Conservation (phyloP, 2,888 invertebrate genomes). For the Aphelenchoides bicaudatus region DNA sequence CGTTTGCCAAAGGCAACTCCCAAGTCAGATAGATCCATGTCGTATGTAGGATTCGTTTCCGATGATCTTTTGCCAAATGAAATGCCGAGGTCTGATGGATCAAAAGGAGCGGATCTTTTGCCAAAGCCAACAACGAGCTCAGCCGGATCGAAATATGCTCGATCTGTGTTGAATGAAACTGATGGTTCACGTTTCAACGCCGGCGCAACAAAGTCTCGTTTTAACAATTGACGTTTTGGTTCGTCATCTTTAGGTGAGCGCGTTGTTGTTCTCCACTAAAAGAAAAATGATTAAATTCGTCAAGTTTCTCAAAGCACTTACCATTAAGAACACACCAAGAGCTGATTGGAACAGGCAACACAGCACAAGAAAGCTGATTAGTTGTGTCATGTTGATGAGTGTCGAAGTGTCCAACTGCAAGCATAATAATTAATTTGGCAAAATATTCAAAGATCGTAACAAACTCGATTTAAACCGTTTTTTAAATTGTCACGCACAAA, state of each 20-base stretch:
- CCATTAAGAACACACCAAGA: neutral
- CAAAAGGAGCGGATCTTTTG: no score
- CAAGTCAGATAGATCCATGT: neutral
- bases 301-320: neutral
- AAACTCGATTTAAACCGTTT: no score
- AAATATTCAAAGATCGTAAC: neutral
- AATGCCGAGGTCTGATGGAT: neutral
- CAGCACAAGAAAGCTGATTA: no score
- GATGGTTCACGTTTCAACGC: slow-evolving; percentile 7
- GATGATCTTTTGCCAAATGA: neutral
- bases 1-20: slow-evolving; percentile 5
- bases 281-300: no score
- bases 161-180: no score
- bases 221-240: neutral
- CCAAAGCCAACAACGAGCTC: neutral
- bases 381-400: no score
- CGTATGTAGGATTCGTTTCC: no score
- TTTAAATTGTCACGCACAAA: no score
- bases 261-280: no score
- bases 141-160: neutral
- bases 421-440: neutral
- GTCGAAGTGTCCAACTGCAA: no score
- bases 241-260: neutral
- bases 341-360: slow-evolving; percentile 8
- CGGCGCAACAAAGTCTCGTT: neutral